Percentiles rank a stretch among this genome's conserved stretches.
Conservation (phyloP, 2,888 invertebrate genomes). For the Cecidostiba fungosa region DNA sequence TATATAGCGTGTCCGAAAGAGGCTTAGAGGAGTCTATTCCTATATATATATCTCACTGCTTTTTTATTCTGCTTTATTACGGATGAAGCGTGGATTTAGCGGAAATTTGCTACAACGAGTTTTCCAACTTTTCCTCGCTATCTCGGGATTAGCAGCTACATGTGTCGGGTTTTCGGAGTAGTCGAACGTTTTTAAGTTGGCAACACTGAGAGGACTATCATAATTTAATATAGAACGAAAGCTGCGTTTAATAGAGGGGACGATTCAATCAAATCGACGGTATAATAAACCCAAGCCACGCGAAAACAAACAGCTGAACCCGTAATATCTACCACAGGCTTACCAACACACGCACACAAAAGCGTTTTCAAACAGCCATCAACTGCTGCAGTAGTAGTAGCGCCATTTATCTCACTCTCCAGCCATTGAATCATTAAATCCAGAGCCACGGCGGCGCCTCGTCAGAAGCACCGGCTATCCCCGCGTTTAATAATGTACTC, state of each 20-base stretch:
- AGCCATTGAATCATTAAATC: slow-evolving; percentile 2
- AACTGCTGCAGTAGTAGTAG: background rate
- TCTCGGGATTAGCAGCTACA: background rate
- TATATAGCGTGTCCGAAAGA: slow-evolving; percentile 9
- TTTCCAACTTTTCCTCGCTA: slow-evolving; percentile 1
- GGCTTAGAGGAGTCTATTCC: background rate
- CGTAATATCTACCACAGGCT: too few species aligned
- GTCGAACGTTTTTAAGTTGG: too few species aligned
- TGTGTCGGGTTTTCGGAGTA: background rate
- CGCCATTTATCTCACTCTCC: background rate
- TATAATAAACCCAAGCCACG: too few species aligned
- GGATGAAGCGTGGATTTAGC: background rate
- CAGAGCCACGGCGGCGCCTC: background rate
- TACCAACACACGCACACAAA: background rate
- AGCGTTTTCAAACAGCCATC: background rate
- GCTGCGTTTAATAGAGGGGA: too few species aligned
- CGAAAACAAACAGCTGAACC: too few species aligned
- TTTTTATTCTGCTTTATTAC: slow-evolving; percentile 11
- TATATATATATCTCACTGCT: background rate
- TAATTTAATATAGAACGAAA: background rate
- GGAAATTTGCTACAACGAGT: slow-evolving; percentile 27
- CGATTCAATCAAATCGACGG: too few species aligned
- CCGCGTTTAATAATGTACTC: background rate
- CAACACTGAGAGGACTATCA: background rate
- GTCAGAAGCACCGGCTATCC: background rate